Conservation (phyloP, 2,888 invertebrate genomes). For the Eudasyphora cyanicolor region DNA sequence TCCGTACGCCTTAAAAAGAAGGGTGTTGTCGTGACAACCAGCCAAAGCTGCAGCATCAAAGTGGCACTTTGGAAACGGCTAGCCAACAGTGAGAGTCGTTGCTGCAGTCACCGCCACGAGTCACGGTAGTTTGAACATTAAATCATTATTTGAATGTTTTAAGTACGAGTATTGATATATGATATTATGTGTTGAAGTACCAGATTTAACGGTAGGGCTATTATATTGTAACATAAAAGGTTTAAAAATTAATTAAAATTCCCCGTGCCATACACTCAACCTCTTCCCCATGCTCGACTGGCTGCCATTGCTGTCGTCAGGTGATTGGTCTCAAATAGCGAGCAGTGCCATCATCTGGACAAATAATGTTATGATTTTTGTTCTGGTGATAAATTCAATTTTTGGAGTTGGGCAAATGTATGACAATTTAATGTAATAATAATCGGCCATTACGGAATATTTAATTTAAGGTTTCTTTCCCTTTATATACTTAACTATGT, state of each 20-base stretch:
- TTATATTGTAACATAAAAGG: conserved; percentile 64
- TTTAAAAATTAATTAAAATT: conserved; percentile 63
- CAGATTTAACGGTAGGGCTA: conserved; percentile 55
- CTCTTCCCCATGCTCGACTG: neutral
- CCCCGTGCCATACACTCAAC: neutral
- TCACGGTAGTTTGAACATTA: conserved; percentile 48
- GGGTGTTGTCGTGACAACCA: conserved; percentile 63
- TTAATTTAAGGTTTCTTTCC: neutral
- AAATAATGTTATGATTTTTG: neutral
- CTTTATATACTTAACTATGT: neutral
- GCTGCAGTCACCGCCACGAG: no score
- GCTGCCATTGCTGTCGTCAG: neutral
- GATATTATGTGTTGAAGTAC: conserved; percentile 62
- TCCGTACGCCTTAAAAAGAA: neutral
- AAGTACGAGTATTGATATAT: conserved; percentile 65
- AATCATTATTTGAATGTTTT: conserved; percentile 62
- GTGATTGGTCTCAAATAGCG: no score
- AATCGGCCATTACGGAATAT: neutral
- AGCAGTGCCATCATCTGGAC: neutral
- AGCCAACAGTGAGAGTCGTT: neutral
- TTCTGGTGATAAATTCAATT: neutral
- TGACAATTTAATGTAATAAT: conserved; percentile 1
- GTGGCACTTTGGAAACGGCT: conserved; percentile 2
- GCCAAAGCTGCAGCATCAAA: conserved; percentile 34
- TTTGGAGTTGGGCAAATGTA: neutral